Evolutionary conservation across 1,140 invertebrate species (phyloP).

Genomic region (Apis florea): DNA sequence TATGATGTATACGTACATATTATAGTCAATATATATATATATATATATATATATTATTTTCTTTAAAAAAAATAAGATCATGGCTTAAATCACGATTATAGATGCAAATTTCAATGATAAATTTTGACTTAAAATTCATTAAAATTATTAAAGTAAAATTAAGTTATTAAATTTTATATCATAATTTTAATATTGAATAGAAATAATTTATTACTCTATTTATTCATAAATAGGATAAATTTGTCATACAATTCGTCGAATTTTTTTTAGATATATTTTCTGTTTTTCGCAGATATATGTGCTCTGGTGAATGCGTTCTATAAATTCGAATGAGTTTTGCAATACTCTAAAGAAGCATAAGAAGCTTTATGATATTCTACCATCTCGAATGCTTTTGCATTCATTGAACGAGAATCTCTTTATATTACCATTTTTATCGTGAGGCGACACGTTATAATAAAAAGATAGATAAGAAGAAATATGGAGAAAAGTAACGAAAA

Average conservation of each 20-base stretch:
- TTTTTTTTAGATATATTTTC: background rate
- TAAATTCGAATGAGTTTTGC: conserved; percentile 56
- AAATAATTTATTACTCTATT: background rate
- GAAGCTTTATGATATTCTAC: conserved; percentile 48
- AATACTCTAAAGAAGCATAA: conserved; percentile 47
- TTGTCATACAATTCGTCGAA: conserved; percentile 5
- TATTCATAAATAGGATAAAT: background rate
- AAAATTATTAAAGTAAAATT: no score
- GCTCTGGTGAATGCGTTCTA: conserved; percentile 36
- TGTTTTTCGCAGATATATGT: conserved; percentile 30
- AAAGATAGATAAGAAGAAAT: conserved; percentile 47
- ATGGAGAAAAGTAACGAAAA: conserved; percentile 8
- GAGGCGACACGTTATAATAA: conserved; percentile 25
- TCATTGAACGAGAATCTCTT: conserved; percentile 44
- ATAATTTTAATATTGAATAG: background rate
- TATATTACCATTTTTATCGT: conserved; percentile 29
- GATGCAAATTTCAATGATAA: conserved; percentile 67
- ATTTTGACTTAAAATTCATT: conserved; percentile 60
- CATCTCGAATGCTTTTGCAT: conserved; percentile 41
- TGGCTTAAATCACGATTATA: conserved; percentile 37
- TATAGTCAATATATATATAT: background rate
- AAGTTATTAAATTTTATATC: conserved; percentile 43
- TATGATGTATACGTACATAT: background rate
- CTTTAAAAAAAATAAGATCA: conserved; percentile 19
- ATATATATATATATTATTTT: conserved; percentile 24